Conservation (phyloP, 2,797 vertebrate species). For the Takifugu ocellatus region DNA sequence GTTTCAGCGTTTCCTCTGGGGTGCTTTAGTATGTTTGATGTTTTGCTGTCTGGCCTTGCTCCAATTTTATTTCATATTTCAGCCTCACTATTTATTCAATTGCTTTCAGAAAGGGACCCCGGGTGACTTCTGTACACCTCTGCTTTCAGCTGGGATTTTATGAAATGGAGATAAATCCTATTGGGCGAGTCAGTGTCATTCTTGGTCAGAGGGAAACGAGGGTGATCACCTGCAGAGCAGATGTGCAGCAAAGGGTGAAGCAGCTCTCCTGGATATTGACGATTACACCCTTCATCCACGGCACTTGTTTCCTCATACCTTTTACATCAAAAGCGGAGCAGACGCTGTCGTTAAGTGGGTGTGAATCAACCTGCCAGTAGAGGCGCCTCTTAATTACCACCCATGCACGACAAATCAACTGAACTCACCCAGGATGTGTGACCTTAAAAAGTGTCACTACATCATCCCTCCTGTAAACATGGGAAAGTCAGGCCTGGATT, state of each 20-base stretch:
- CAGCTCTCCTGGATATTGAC: slow-evolving; percentile 66
- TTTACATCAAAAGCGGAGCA: slow-evolving; percentile 62
- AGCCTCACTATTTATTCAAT: neutral
- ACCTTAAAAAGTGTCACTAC: slow-evolving; percentile 47
- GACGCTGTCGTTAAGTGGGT: slow-evolving; percentile 72
- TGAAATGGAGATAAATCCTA: too few relatives aligned
- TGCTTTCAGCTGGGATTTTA: too few relatives aligned
- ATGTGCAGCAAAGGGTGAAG: slow-evolving; percentile 29
- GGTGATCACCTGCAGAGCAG: neutral
- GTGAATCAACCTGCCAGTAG: slow-evolving; percentile 80
- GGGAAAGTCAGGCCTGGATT: neutral
- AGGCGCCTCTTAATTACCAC: slow-evolving; percentile 70
- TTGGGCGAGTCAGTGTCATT: neutral
- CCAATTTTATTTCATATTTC: neutral
- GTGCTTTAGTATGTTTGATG: neutral
- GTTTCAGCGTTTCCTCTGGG: too few relatives aligned
- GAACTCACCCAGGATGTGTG: slow-evolving; percentile 68
- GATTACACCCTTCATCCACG: slow-evolving; percentile 60
- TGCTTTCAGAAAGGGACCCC: neutral
- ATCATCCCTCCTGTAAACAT: slow-evolving; percentile 60
- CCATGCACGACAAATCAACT: slow-evolving; percentile 75
- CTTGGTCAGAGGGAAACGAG: slow-evolving; percentile 16
- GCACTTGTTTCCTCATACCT: slow-evolving; percentile 55
- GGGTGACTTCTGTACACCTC: neutral
- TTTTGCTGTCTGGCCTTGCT: neutral